Percentiles rank a stretch among this genome's conserved stretches.
Conservation (phyloP, 2,888 invertebrate species). For the Drosophila infuscata region DNA sequence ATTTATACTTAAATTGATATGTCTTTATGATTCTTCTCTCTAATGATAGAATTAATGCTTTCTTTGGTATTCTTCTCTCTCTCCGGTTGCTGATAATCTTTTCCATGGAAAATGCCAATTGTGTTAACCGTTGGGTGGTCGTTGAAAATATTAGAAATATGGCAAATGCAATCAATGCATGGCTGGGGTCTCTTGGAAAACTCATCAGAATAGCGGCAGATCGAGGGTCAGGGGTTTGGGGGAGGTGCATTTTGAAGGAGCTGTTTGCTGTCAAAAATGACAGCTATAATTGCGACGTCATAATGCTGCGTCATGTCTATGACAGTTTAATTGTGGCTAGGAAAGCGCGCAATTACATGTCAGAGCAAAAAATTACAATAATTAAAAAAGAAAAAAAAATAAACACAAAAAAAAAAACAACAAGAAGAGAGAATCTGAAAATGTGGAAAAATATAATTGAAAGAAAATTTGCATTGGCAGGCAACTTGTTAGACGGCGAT, state of each 20-base stretch:
- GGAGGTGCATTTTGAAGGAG: slow-evolving; percentile 21
- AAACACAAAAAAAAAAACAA: background rate
- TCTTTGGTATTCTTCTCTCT: background rate
- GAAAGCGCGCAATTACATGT: slow-evolving; percentile 79
- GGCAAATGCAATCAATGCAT: slow-evolving; percentile 27
- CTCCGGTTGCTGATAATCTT: background rate
- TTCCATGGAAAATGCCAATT: background rate
- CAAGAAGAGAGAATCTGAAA: slow-evolving; percentile 23
- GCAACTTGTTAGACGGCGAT: slow-evolving; percentile 52
- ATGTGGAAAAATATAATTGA: slow-evolving; percentile 68
- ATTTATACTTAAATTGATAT: background rate
- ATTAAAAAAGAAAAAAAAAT: background rate
- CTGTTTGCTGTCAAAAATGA: slow-evolving; percentile 70
- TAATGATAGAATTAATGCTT: background rate
- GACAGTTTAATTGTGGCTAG: slow-evolving; percentile 81
- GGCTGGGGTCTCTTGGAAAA: slow-evolving; percentile 41
- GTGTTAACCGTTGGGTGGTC: slow-evolving; percentile 43
- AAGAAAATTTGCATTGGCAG: slow-evolving; percentile 74
- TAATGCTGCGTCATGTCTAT: slow-evolving; percentile 77
- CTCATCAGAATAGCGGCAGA: slow-evolving; percentile 45
- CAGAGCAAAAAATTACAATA: slow-evolving; percentile 21
- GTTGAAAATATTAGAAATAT: slow-evolving; percentile 13
- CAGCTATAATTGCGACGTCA: slow-evolving; percentile 79
- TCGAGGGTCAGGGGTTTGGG: background rate
- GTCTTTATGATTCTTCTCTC: background rate